phyloP scores from a whole-genome alignment of 2,113 vertebrate species.

The Rhinolophus sinicus region DNA sequence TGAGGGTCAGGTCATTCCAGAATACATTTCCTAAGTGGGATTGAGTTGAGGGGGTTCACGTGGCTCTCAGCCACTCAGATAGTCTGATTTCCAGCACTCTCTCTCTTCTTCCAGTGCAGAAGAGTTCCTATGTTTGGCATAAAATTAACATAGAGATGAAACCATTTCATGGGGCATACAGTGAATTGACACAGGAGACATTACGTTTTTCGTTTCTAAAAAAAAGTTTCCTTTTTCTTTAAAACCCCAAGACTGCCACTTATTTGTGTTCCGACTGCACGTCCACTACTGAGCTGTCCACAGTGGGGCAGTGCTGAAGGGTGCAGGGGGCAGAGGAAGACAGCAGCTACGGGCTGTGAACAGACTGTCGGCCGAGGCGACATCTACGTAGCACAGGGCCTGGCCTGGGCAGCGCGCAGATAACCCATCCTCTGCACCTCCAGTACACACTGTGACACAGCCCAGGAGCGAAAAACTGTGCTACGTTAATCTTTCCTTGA shows the following conservation, averaged over 20 bases:
- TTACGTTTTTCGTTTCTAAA: constrained; percentile 35
- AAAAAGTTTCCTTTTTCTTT: constrained; percentile 28
- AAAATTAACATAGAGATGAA: constrained; percentile 62
- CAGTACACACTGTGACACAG: rapidly evolving
- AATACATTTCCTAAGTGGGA: background rate
- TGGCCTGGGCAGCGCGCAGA: rapidly evolving
- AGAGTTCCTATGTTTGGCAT: constrained; percentile 18
- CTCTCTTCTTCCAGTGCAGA: background rate
- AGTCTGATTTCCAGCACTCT: background rate
- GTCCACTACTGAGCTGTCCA: background rate
- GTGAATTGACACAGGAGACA: background rate
- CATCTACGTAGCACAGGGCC: background rate
- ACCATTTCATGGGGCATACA: background rate
- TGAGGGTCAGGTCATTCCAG: background rate
- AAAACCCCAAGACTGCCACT: background rate
- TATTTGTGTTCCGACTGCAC: background rate
- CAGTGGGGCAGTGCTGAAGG: background rate
- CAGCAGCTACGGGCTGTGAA: background rate
- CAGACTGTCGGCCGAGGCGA: rapidly evolving
- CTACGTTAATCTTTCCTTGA: background rate
- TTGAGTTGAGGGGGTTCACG: background rate
- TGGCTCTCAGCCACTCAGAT: background rate
- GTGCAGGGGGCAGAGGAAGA: background rate
- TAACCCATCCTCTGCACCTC: rapidly evolving
- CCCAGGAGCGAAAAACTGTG: rapidly evolving